Evolutionary conservation across 2,113 vertebrate genomes (phyloP).

Genomic region (Astur gentilis): DNA sequence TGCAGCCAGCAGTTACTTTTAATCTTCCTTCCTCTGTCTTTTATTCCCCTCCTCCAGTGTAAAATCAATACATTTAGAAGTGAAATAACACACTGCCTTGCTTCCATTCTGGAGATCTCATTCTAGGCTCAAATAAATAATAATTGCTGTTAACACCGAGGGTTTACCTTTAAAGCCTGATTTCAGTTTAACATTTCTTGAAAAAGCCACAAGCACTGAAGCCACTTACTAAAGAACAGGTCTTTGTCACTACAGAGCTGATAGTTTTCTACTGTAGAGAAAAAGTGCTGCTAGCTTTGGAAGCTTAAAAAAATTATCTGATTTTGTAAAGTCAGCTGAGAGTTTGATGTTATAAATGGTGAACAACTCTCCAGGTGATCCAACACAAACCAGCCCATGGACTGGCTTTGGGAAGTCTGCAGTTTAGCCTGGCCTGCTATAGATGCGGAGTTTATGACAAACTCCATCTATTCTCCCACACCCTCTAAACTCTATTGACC

Average conservation of each 20-base stretch:
- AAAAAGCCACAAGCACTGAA: background rate
- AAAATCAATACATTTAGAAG: conserved; percentile 49
- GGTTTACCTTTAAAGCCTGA: background rate
- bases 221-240: background rate
- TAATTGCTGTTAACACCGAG: conserved; percentile 4
- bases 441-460: background rate
- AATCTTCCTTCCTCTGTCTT: conserved; percentile 43
- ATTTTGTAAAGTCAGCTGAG: background rate
- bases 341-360: background rate
- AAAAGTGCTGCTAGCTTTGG: background rate
- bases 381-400: background rate
- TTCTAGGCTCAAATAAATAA: conserved; percentile 3
- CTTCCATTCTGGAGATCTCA: background rate
- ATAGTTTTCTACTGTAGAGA: background rate
- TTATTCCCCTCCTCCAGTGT: background rate
- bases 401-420: background rate
- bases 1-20: conserved; percentile 43
- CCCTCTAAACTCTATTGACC: background rate
- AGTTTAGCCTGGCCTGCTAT: background rate
- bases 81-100: conserved; percentile 10
- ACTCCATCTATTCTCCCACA: background rate
- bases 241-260: background rate
- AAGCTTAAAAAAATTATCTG: background rate
- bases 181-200: background rate
- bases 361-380: background rate